Evolutionary conservation across 2,113 vertebrate genomes (phyloP), one percentile per base, ranked within the genome.

Genomic region (Zosterops pallidus): DNA sequence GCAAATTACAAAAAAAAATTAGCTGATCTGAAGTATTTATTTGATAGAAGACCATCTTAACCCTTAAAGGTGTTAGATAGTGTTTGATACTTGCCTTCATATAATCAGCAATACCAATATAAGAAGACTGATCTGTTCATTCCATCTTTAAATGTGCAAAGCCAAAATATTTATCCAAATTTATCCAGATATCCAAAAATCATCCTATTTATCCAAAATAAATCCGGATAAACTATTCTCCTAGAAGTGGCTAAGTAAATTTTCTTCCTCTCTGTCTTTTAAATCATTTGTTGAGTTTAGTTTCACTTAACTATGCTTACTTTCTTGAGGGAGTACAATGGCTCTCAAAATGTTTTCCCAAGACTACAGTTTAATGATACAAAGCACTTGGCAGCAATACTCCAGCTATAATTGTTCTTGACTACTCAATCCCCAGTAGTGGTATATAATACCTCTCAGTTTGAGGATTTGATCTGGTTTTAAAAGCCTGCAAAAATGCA

Each of bases 391-490:
- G 95, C 95, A 96, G 88, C 75, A 80, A 21, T 83, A 50, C 59
- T 93, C 50, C 68, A 70, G 39, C 92, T 93, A 15, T 69, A 83
- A 88, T 93, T 95, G 90, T 94, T 95, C 85, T 86, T 83, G 79
- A 92, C 83, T 87, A 56, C 82, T 85, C 70, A 79, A 0, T 92
- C 78, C 68, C 39, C 23, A 74, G 46, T 35, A 80, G 85, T 77
- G 77, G 46, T 80, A 92, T 86, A 69, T 86, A 94, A 93, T 95
- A 93, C 83, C 44, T 37, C 20, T 10, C 50, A 74, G 67, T 88
- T 57, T 76, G 75, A 90, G 82, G 82, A 96, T 96, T 65, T 94
- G 92, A 95, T 96, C 95, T 80, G 82, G 68, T 93, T 95, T 96
- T 86, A 96, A 96, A 96, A 95, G 95, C 75, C 82, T 95, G 46